Base-by-base conservation (phyloP, 2,797 vertebrate genomes). In the Tadarida brasiliensis region DNA sequence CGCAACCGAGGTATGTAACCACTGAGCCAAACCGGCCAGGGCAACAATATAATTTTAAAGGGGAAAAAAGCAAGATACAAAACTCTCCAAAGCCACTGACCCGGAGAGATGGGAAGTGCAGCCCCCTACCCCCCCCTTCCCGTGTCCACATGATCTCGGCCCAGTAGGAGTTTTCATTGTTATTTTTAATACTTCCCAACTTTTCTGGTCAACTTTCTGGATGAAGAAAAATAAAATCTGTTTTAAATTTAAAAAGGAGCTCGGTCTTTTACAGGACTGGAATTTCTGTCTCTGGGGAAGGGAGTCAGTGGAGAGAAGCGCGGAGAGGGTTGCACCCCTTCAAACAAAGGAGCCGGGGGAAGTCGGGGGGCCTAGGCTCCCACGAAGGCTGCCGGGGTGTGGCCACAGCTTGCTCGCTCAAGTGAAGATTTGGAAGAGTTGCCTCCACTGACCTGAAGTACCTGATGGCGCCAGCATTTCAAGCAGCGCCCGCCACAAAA, bases 381-480 rank as follows among this genome's bases (percentile, higher is more conserved):
- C 95, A 98, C 99, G 88, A 98, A 98, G 70, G 99, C 99, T 76
- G 97, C 98, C 1, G 93, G 97, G 84, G 99, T 99, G 99, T 98
- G 99, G 57, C 97, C 98, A 73, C 98, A 99, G 97, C 98, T 99
- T 61, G 99, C 4, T 97, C 99, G 91, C 99, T 99, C 98, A 30
- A 99, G 99, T 30, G 99, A 99, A 96, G 99, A 99, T 63, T 97
- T 99, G 96, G 99, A 99, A 87, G 99, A 99, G 94, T 20, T 99
- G 0, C 97, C 99, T 49, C 99, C 0, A 95, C 98, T 0, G 99
- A 99, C 93, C 98, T 99, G 56, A 99, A 98, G 84, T 99, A 99
- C 94, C 94, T 99, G 96, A 94, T 99, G 98, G 97, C 99, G 65
- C 99, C 99, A 0, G 99, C 99, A 0, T 96, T 99, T 70, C 97